Percentiles rank a stretch among this genome's conserved stretches.
Conservation (phyloP, 2,113 vertebrate species). For the Coregonus clupeaformis region DNA sequence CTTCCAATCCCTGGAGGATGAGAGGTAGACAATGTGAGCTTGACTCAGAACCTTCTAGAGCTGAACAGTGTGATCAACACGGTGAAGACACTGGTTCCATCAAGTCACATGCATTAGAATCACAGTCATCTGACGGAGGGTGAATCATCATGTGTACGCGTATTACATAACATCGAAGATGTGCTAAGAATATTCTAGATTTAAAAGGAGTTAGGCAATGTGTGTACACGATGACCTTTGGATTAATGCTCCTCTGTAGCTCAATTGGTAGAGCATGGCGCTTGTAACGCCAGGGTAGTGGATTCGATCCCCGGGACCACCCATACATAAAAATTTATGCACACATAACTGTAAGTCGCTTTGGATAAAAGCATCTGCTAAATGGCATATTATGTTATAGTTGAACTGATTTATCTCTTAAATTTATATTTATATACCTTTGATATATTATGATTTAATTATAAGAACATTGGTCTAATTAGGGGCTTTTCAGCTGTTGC, state of each 20-base stretch:
- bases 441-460: background rate
- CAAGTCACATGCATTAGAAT: slow-evolving; percentile 45
- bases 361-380: too few species aligned
- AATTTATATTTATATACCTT: slow-evolving; percentile 1
- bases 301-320: too few species aligned
- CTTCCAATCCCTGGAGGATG: slow-evolving; percentile 49
- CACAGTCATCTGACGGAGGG: slow-evolving; percentile 22
- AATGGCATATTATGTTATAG: too few species aligned
- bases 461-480: background rate
- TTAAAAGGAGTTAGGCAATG: slow-evolving; percentile 2
- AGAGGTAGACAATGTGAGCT: slow-evolving; percentile 50
- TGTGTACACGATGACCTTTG: background rate
- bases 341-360: too few species aligned
- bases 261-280: too few species aligned
- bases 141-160: slow-evolving; percentile 36
- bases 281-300: too few species aligned
- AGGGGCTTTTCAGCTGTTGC: background rate
- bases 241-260: too few species aligned
- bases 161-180: slow-evolving; percentile 32
- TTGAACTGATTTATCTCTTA: background rate
- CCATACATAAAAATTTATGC: too few species aligned
- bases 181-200: slow-evolving; percentile 10
- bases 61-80: slow-evolving; percentile 25
- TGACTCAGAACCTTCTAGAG: slow-evolving; percentile 44
- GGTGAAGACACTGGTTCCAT: slow-evolving; percentile 25